These are phyloP conservation scores for Drosophila quinaria DNA, from an alignment of 2,888 invertebrate genomes.

Conservation along the genomic window DNA sequence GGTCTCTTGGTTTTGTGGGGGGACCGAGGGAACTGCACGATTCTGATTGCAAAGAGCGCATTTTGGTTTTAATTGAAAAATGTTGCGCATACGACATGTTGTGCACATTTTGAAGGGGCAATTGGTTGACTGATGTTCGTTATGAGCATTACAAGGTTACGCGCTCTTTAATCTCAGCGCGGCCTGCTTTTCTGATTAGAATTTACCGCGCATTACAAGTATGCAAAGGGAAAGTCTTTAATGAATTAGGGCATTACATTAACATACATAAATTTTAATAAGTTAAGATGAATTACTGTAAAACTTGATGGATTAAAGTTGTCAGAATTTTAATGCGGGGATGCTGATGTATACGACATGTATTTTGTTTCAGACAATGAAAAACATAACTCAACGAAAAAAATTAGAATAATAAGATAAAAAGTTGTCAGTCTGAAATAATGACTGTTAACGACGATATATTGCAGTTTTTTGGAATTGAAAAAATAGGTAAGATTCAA, in stretches of 20 bases:
- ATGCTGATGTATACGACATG: neutral
- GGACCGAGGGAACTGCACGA: neutral
- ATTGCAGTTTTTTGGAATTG: too few species aligned
- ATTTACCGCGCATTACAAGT: conserved; percentile 41
- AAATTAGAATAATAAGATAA: too few species aligned
- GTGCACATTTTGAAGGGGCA: conserved; percentile 51
- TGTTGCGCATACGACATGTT: conserved; percentile 69
- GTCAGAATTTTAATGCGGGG: neutral
- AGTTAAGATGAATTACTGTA: neutral
- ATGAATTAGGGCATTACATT: conserved; percentile 15
- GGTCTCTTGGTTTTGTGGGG: neutral
- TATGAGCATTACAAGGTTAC: conserved; percentile 50
- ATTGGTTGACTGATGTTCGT: conserved; percentile 45
- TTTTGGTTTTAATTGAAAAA: conserved; percentile 72
- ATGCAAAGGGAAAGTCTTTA: conserved; percentile 45
- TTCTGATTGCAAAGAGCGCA: conserved; percentile 55
- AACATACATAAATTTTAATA: conserved; percentile 13
- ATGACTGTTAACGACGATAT: too few species aligned
- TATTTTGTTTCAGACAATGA: neutral
- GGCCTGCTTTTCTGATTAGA: conserved; percentile 37
- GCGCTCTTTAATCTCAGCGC: conserved; percentile 40
- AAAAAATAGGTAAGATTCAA: too few species aligned
- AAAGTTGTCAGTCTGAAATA: too few species aligned
- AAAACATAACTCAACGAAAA: too few species aligned
- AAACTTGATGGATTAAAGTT: neutral